A percentile compares a stretch with the other conserved stretches of the same genome.
These are phyloP conservation scores for Aspidiotus rigidus DNA, from an alignment of 2,888 invertebrate genomes.

Conservation along the genomic window DNA sequence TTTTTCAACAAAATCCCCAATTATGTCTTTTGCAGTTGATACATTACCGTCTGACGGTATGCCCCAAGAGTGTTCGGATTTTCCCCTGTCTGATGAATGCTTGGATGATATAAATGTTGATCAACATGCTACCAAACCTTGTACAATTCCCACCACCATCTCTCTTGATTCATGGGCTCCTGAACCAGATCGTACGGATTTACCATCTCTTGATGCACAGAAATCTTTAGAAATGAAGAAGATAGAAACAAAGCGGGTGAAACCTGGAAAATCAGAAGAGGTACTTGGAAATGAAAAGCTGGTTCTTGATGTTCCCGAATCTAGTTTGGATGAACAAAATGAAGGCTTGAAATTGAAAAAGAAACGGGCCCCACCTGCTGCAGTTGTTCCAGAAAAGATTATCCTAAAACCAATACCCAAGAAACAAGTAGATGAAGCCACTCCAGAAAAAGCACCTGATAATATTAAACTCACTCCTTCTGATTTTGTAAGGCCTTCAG, in stretches of 20 bases:
- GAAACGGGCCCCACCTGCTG: conserved; percentile 43
- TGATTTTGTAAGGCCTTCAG: conserved; percentile 39
- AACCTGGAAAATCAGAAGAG: conserved; percentile 35
- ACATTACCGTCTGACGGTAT: background rate
- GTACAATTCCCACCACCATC: too few species aligned
- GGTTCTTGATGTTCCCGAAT: conserved; percentile 32
- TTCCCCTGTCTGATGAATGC: too few species aligned
- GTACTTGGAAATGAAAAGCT: conserved; percentile 6
- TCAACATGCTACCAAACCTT: background rate
- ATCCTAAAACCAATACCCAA: conserved; percentile 41
- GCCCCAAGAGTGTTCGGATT: background rate
- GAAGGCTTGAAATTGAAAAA: conserved; percentile 43
- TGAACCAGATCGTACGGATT: conserved; percentile 37
- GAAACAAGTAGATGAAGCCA: conserved; percentile 41
- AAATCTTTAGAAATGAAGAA: conserved; percentile 38
- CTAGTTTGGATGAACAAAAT: conserved; percentile 39
- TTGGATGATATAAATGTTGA: background rate
- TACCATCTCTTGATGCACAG: conserved; percentile 34
- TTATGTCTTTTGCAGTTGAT: background rate
- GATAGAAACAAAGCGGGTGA: conserved; percentile 35
- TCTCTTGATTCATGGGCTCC: conserved; percentile 33
- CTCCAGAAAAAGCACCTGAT: conserved; percentile 40
- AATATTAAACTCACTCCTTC: conserved; percentile 41
- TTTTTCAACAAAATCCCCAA: conserved; percentile 10
- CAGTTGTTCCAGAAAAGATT: conserved; percentile 42